phyloP scores from a whole-genome alignment of 2,797 vertebrate species.

The Mus caroli region DNA sequence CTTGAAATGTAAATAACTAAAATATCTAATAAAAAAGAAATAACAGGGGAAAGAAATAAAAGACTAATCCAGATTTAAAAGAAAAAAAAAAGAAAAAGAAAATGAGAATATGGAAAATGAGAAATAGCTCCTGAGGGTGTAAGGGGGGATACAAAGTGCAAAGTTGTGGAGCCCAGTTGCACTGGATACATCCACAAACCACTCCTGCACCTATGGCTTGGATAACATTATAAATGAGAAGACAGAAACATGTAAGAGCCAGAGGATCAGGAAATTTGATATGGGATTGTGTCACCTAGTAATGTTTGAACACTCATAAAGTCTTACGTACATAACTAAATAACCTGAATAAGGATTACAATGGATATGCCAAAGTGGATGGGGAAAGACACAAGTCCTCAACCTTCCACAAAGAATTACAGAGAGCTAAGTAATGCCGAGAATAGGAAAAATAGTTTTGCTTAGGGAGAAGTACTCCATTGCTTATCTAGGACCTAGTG shows the following conservation, averaged over 20 bases:
- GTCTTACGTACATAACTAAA: neutral
- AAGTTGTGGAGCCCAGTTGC: neutral
- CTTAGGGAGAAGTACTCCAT: neutral
- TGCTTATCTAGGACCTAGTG: neutral
- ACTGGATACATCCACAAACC: neutral
- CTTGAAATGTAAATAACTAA: no score
- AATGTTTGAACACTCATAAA: neutral
- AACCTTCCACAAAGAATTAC: neutral
- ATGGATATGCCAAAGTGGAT: neutral
- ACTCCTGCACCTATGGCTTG: neutral
- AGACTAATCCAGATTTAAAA: no score
- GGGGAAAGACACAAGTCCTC: neutral
- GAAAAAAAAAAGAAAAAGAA: no score
- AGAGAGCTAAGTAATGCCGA: neutral
- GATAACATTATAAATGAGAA: neutral
- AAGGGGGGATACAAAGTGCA: neutral
- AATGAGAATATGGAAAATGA: neutral
- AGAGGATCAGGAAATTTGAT: neutral
- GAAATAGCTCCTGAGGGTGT: neutral
- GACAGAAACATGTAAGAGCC: neutral
- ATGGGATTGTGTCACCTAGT: neutral
- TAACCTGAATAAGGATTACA: neutral
- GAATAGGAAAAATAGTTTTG: neutral
- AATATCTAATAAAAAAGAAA: no score
- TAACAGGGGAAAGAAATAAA: no score